phyloP scores from a whole-genome alignment of 2,888 invertebrate genomes.

The Eurytoma adleriae region DNA sequence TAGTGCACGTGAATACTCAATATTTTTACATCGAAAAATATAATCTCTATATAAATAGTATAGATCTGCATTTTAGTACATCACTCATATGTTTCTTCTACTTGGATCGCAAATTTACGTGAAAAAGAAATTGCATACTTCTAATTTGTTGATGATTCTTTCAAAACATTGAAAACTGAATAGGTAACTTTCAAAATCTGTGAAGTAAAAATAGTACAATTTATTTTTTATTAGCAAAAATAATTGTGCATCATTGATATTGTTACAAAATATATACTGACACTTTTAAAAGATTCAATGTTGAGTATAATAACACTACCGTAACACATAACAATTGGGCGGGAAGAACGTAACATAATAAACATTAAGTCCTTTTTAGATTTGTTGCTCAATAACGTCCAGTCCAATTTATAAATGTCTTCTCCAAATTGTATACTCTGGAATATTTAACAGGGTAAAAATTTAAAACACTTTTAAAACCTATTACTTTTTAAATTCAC shows the following conservation, averaged over 20 bases:
- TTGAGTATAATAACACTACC: slow-evolving; percentile 12
- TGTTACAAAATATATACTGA: neutral
- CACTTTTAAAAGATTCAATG: slow-evolving; percentile 16
- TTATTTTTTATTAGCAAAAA: neutral
- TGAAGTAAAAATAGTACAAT: neutral
- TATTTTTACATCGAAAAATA: no score
- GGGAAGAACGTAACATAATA: slow-evolving; percentile 4
- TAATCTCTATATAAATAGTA: no score
- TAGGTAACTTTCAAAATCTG: slow-evolving; percentile 18
- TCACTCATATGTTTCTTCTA: no score
- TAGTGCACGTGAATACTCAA: no score
- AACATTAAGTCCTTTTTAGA: slow-evolving; percentile 9
- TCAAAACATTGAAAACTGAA: slow-evolving; percentile 9
- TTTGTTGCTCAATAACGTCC: neutral
- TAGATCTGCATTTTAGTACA: no score
- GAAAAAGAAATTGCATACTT: no score
- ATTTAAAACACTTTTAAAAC: no score
- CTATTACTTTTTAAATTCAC: neutral
- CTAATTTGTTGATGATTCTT: neutral
- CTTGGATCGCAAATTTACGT: no score
- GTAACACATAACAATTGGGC: slow-evolving; percentile 4
- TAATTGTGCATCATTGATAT: neutral
- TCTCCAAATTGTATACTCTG: slow-evolving; percentile 7
- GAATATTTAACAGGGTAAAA: neutral
- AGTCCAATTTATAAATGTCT: slow-evolving; percentile 15